Percentiles rank a stretch among this genome's conserved stretches.
Evolutionary conservation across 2,888 invertebrate genomes (phyloP).

Genomic region (Drosophila peninsularis): DNA sequence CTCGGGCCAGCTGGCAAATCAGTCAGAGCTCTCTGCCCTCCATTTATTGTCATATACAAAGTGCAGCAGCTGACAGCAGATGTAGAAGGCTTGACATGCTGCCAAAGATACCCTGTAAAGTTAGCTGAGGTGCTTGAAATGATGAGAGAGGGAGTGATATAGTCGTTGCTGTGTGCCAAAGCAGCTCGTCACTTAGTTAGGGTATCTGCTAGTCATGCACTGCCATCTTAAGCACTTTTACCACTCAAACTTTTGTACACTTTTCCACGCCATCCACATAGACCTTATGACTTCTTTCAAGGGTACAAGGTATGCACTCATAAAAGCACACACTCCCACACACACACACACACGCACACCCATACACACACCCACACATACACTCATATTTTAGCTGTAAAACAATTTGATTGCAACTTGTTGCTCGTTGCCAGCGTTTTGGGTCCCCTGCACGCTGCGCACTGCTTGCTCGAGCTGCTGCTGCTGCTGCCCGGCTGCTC

Average conservation of each 20-base stretch:
- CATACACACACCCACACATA: not conserved
- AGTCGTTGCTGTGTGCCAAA: too few relatives aligned
- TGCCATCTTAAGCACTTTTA: not conserved
- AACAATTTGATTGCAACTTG: slow-evolving; percentile 31
- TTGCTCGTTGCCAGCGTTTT: slow-evolving; percentile 12
- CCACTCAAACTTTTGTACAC: not conserved
- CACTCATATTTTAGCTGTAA: slow-evolving; percentile 1
- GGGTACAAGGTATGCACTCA: not conserved
- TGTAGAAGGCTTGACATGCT: too few relatives aligned
- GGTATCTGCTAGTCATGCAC: not conserved
- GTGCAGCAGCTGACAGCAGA: not conserved
- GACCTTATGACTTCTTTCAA: not conserved
- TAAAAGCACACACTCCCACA: not conserved
- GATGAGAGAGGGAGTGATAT: not conserved
- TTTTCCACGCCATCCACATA: not conserved
- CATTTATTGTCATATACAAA: not conserved
- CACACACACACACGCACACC: not conserved
- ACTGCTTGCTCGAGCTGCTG: not conserved
- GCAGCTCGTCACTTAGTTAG: not conserved
- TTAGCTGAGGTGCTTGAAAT: not conserved
- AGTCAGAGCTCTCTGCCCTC: slow-evolving; percentile 6
- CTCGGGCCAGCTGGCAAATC: slow-evolving; percentile 16
- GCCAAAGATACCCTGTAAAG: not conserved
- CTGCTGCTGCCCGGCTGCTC: not conserved
- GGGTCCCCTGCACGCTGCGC: not conserved